phyloP scores from a whole-genome alignment of 2,888 invertebrate species.

The Yponomeuta malinellus region DNA sequence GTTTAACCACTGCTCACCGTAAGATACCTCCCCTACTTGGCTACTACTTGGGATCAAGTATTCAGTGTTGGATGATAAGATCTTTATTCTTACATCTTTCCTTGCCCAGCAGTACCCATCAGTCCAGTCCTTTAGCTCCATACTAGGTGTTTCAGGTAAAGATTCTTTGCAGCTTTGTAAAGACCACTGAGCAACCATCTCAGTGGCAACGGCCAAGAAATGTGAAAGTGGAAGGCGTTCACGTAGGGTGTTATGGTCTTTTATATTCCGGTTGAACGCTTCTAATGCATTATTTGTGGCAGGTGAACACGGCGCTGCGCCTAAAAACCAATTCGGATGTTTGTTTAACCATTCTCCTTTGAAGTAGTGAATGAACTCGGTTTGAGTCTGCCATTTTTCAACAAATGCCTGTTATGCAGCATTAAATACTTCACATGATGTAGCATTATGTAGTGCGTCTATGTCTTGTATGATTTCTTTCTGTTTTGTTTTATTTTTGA shows the following conservation, averaged over 20 bases:
- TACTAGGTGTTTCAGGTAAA: slow-evolving; percentile 14
- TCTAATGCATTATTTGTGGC: slow-evolving; percentile 23
- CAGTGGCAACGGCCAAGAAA: slow-evolving; percentile 23
- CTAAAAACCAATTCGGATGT: slow-evolving; percentile 22
- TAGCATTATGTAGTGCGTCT: slow-evolving; percentile 19
- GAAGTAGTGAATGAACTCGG: no score
- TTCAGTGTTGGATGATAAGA: slow-evolving; percentile 16
- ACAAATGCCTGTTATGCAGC: slow-evolving; percentile 19
- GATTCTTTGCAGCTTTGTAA: neutral
- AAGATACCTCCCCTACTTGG: slow-evolving; percentile 17
- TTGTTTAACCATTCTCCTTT: no score
- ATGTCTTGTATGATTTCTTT: slow-evolving; percentile 21
- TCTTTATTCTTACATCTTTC: slow-evolving; percentile 20
- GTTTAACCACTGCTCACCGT: slow-evolving; percentile 18
- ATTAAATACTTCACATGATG: slow-evolving; percentile 19
- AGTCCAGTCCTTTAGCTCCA: slow-evolving; percentile 23
- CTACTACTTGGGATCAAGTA: slow-evolving; percentile 15
- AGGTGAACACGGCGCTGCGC: slow-evolving; percentile 19
- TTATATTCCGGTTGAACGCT: slow-evolving; percentile 19
- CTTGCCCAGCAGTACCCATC: slow-evolving; percentile 25
- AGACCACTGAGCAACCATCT: slow-evolving; percentile 25
- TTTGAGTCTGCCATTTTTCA: no score
- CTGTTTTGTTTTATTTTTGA: slow-evolving; percentile 18
- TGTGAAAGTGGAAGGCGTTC: slow-evolving; percentile 23
- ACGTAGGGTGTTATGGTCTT: slow-evolving; percentile 21